phyloP scores from a whole-genome alignment of 2,888 invertebrate genomes.

The Leistus spinibarbis region DNA sequence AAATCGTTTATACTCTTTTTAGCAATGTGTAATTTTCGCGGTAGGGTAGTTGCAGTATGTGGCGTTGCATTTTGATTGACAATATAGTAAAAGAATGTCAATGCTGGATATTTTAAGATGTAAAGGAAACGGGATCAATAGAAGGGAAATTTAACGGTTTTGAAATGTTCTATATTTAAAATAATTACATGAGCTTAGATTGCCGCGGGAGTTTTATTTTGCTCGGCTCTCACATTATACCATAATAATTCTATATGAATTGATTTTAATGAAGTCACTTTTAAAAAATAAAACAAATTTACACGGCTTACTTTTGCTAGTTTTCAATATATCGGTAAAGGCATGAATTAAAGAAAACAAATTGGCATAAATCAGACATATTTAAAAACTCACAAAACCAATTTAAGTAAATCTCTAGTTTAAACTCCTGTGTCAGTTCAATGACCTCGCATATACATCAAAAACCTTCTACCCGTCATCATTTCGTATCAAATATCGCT shows the following conservation, averaged over 20 bases:
- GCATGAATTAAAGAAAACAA: too few relatives aligned
- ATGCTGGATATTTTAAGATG: not conserved
- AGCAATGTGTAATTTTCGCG: not conserved
- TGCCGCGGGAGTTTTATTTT: too few relatives aligned
- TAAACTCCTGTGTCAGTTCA: too few relatives aligned
- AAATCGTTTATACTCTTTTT: not conserved
- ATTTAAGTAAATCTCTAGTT: too few relatives aligned
- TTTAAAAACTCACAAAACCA: too few relatives aligned
- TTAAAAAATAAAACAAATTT: too few relatives aligned
- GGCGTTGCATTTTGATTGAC: not conserved
- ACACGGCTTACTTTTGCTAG: too few relatives aligned
- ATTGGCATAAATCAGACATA: too few relatives aligned
- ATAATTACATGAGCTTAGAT: not conserved
- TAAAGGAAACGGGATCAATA: not conserved
- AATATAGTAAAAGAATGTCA: not conserved
- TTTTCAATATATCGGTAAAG: too few relatives aligned
- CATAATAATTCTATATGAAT: too few relatives aligned
- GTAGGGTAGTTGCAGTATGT: not conserved
- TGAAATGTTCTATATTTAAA: not conserved
- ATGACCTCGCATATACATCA: not conserved
- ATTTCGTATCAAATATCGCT: not conserved
- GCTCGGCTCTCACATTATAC: too few relatives aligned
- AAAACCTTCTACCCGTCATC: not conserved
- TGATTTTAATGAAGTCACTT: too few relatives aligned
- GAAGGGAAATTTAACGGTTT: not conserved